Conservation (phyloP, 2,888 invertebrate species). For the Drosophila nigritarsus region DNA sequence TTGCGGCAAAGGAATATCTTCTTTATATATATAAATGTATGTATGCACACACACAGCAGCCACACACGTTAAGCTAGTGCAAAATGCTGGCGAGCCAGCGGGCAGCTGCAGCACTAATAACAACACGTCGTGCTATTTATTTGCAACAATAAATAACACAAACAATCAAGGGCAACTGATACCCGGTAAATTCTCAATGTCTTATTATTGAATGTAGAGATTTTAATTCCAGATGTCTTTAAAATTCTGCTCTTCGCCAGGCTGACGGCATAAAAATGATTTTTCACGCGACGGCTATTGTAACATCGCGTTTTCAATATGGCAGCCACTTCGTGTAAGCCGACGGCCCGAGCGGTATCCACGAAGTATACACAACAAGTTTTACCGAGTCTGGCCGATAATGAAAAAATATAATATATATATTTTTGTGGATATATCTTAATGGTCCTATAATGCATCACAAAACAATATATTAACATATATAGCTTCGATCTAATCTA, state of each 20-base stretch:
- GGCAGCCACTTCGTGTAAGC: constrained; percentile 73
- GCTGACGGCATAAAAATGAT: constrained; percentile 19
- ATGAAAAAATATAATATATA: constrained; percentile 15
- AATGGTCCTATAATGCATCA: neutral
- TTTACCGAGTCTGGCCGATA: constrained; percentile 44
- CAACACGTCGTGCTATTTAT: constrained; percentile 45
- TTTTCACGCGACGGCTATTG: constrained; percentile 67
- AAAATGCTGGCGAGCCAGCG: constrained; percentile 18
- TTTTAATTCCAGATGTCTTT: neutral
- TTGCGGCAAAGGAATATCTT: constrained; percentile 12
- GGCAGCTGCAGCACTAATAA: constrained; percentile 31
- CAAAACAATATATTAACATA: neutral
- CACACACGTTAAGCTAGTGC: neutral
- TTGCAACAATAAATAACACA: constrained; percentile 29
- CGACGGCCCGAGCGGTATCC: constrained; percentile 23
- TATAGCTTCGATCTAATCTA: too few species aligned
- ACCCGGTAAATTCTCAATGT: constrained; percentile 23
- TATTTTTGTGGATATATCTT: neutral
- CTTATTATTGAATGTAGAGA: neutral
- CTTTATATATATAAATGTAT: neutral
- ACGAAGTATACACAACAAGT: constrained; percentile 58
- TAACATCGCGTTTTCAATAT: constrained; percentile 65
- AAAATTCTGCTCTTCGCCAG: constrained; percentile 4
- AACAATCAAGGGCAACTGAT: neutral
- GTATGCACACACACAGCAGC: constrained; percentile 5